A percentile compares a stretch with the other conserved stretches of the same genome.
Conservation (phyloP, 2,113 vertebrate species). For the Fregetta grallaria region DNA sequence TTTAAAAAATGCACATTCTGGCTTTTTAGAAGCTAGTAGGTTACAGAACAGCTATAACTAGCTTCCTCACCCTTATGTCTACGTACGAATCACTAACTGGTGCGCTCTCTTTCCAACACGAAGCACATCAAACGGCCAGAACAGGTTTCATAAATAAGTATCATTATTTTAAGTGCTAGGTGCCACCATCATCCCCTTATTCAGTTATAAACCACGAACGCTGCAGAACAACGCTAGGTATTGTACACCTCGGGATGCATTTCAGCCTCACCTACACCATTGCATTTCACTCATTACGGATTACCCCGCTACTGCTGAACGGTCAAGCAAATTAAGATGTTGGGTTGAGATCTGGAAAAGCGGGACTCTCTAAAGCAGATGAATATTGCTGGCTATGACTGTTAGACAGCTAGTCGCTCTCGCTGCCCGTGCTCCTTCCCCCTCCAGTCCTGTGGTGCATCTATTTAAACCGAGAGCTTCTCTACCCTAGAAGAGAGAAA, state of each 20-base stretch:
- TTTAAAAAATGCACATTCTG: background rate
- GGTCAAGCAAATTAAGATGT: fast-evolving
- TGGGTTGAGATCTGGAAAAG: background rate
- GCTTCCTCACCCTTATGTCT: background rate
- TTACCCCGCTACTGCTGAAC: fast-evolving
- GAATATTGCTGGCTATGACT: background rate
- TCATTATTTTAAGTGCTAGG: background rate
- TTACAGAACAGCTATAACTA: background rate
- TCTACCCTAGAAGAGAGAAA: background rate
- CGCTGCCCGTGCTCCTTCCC: background rate
- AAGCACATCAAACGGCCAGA: background rate
- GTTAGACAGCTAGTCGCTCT: background rate
- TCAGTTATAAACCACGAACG: fast-evolving
- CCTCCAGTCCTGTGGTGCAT: fast-evolving
- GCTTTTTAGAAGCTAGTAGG: background rate
- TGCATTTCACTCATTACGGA: fast-evolving
- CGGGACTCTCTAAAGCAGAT: background rate
- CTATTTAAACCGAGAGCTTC: background rate
- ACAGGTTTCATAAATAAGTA: background rate
- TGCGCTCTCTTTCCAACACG: fast-evolving
- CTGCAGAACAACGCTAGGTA: background rate
- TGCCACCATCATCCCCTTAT: background rate
- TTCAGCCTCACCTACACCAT: background rate
- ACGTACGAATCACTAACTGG: background rate
- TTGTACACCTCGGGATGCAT: background rate